Evolutionary conservation across 2,888 invertebrate genomes (phyloP), one percentile per base, ranked within the genome.

Genomic region (Lasioglossum marginatum): DNA sequence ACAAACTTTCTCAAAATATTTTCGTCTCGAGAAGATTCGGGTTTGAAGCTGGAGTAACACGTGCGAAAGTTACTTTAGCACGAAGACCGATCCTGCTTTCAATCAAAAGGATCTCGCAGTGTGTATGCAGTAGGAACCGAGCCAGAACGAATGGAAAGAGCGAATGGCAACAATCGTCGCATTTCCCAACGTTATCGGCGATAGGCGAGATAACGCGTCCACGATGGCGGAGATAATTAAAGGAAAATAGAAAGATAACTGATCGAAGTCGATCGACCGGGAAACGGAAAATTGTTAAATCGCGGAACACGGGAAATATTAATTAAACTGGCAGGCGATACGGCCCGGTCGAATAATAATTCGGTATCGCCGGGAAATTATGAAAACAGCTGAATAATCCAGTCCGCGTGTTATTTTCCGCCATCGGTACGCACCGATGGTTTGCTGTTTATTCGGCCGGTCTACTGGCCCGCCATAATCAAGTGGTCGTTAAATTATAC

Each of bases 341-440:
- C 57, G 63, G n/a, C 23, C 16, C 40, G 60, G 60, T 43, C 19
- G 85, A 79, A 84, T 84, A 79, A 81, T 78, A 79, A 79, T 81
- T 77, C 73, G 71, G 23, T 60, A 76, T 70, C 48, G 43, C 45
- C 12, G 40, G 63, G 45, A 66, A 78, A 80, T 86, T 70, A 79
- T 78, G 77, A 80, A 80, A 80, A 71, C 70, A 70, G 79, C 79
- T 81, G 80, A 86, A 82, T 82, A 80, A 87, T 78, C 79, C 1
- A 19, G 16, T 14, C 0, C 31, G n/a, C 34, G 81, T 71, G 81
- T 86, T 79, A 86, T 86, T 85, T 60, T 43, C 72, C 45, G 31
- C 4, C 31, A 8, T 8, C 52, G 34, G 19, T 48, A 8, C 31
- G 70, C 37, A 4, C 0, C 31, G 23, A 45, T 0, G 37, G 68